Evolutionary conservation across 1,140 invertebrate species (phyloP), one percentile per base, ranked within the genome.

Genomic region (Ruditapes philippinarum): DNA sequence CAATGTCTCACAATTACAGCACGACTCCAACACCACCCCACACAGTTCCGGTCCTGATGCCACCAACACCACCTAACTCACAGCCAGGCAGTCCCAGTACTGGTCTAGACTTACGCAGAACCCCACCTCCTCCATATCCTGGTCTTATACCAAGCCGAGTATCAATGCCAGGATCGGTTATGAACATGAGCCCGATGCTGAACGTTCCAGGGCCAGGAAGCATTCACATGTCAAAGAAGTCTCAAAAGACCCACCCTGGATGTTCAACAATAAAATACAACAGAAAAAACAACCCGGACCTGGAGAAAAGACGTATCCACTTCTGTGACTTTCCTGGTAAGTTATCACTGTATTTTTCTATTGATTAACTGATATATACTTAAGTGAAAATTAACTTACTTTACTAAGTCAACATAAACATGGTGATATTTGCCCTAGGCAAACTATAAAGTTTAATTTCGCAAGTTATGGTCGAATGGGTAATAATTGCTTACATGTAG

Each of bases 271-370:
- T 96, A 78, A 94, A 93, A 94, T 99, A 99, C 96, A 99, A 99
- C 96, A 97, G 99, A 90, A 97, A 98, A 92, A 99, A 99, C 95
- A 99, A 99, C 96, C 99, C 98, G 0, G 98, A 99, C 95, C 96
- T 99, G 88, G 99, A 99, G 95, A 99, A 99, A 95, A 96, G 98
- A 91, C 96, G 98, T 94, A 98, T 99, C 91, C 99, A 99, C 95
- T 98, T 98, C 95, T 99, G 99, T 96, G 98, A 98, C 96, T 99
- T 98, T 96, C 97, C 98, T 93, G 98, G 98, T 99, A 96, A 97
- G 97, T 93, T 89, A 76, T 62, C 31, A 74, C n/a, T 86, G 36
- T 17, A 19, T 60, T 60, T 31, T 0, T 65, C 42, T 12, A 28
- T 33, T 5, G 33, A 9, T 28, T 31, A n/a, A n/a, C 22, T 51